These are phyloP conservation scores for Conger conger DNA, from an alignment of 2,113 vertebrate genomes.

Conservation along the genomic window DNA sequence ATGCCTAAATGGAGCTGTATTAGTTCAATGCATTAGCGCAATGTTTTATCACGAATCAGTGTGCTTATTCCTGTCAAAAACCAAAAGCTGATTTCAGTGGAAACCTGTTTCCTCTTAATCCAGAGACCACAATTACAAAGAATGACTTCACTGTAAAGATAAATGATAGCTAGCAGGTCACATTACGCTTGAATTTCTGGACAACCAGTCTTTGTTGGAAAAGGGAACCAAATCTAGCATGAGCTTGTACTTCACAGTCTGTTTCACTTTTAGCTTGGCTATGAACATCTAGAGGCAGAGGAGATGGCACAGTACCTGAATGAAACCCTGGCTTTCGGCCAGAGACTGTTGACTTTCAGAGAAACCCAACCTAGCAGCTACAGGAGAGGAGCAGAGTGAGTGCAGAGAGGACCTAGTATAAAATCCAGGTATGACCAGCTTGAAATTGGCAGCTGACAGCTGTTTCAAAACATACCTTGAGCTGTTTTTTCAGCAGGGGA, in stretches of 20 bases:
- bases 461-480: no score
- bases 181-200: not conserved
- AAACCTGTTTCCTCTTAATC: not conserved
- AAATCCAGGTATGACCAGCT: no score
- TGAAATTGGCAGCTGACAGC: no score
- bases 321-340: not conserved
- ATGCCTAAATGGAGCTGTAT: not conserved
- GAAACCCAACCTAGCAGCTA: not conserved
- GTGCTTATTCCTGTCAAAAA: not conserved
- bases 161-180: not conserved
- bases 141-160: not conserved
- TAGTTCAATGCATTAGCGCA: not conserved
- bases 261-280: not conserved
- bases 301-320: not conserved
- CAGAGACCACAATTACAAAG: not conserved
- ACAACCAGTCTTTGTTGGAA: not conserved
- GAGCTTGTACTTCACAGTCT: not conserved
- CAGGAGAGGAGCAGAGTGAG: not conserved
- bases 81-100: constrained; percentile 1
- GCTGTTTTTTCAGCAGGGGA: no score
- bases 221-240: not conserved
- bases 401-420: not conserved
- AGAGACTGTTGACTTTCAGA: not conserved
- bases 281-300: not conserved
- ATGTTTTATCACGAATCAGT: not conserved